Base-by-base conservation (phyloP, 1,140 invertebrate species). In the Ceratoteleas bidentatus region DNA sequence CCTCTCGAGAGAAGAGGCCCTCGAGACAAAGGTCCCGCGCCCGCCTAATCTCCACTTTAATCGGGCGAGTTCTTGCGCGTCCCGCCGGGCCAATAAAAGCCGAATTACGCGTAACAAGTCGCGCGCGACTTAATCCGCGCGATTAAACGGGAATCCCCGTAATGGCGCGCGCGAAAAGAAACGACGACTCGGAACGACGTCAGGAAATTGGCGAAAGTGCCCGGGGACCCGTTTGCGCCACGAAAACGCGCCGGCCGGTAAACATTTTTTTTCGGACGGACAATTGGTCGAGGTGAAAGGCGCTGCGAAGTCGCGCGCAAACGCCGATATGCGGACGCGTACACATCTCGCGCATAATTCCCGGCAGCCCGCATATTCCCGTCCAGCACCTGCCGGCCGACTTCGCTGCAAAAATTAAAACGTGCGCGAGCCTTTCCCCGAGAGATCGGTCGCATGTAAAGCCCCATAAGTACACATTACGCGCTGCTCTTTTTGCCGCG, bases 261-360 rank as follows among this genome's bases (percentile, higher is more conserved):
- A 64, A 65, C 65, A 64, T 14, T 0, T 13, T 49, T 9, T 49
- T 52, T 58, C 53, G 52, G 61, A 32, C 61, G 45, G 33, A 69
- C 62, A 77, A 69, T 69, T 77, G 64, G 50, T 60, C 36, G 47
- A 60, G 45, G 75, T 78, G 74, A 78, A 78, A 79, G 75, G 68
- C 65, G 75, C 70, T 72, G 56, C 60, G 43, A 77, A 77, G 66
- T 70, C 66, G 74, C 61, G 54, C 60, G 53, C 50, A 66, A 75
- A 75, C 47, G 60, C 60, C 58, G 56, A 45, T 69, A 69, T 58
- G 50, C 76, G 68, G 50, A 61, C 76, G 76, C 61, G 60, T 70
- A 76, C 61, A 66, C 75, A 66, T 78, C 75, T 72, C 66, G 68
- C 61, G 75, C 75, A 78, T 78, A 78, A 78, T 78, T 70, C 74